Percentiles rank a stretch among this genome's conserved stretches.
phyloP scores from a whole-genome alignment of 1,140 invertebrate species.

The Drosophila ogumai region DNA sequence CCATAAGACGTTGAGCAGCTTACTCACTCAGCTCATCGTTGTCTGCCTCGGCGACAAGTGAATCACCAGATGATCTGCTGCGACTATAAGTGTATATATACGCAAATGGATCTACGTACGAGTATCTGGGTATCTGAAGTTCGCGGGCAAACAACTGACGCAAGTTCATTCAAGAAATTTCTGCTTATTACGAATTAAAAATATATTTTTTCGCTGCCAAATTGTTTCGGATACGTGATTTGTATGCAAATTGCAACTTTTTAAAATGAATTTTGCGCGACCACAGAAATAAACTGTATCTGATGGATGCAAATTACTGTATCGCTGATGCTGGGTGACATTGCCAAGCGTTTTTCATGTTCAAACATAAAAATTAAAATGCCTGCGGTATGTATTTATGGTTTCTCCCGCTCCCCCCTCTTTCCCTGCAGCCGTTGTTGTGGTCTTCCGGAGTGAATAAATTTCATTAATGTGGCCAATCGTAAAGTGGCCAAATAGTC shows the following conservation, averaged over 20 bases:
- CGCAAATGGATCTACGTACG: constrained; percentile 31
- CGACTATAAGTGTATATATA: constrained; percentile 16
- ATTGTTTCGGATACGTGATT: constrained; percentile 63
- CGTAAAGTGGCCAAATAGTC: constrained; percentile 59
- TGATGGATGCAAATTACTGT: constrained; percentile 63
- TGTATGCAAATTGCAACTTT: constrained; percentile 66
- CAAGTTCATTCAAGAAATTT: constrained; percentile 69
- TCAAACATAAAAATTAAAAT: constrained; percentile 65
- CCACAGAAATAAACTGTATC: constrained; percentile 59
- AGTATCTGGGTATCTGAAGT: constrained; percentile 24
- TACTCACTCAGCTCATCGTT: constrained; percentile 50
- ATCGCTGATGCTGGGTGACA: constrained; percentile 45
- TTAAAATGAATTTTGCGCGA: constrained; percentile 36
- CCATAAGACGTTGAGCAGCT: constrained; percentile 59
- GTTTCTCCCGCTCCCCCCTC: constrained; percentile 6
- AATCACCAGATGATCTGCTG: constrained; percentile 54
- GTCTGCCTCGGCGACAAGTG: constrained; percentile 53
- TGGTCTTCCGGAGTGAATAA: constrained; percentile 67
- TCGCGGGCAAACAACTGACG: constrained; percentile 50
- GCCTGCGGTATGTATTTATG: constrained; percentile 67
- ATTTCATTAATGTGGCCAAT: constrained; percentile 73
- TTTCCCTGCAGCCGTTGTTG: constrained; percentile 16
- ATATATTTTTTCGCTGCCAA: constrained; percentile 42
- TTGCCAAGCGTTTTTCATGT: constrained; percentile 53
- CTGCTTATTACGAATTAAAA: constrained; percentile 42